phyloP scores from a whole-genome alignment of 2,797 vertebrate species.

The Lithobates pipiens region DNA sequence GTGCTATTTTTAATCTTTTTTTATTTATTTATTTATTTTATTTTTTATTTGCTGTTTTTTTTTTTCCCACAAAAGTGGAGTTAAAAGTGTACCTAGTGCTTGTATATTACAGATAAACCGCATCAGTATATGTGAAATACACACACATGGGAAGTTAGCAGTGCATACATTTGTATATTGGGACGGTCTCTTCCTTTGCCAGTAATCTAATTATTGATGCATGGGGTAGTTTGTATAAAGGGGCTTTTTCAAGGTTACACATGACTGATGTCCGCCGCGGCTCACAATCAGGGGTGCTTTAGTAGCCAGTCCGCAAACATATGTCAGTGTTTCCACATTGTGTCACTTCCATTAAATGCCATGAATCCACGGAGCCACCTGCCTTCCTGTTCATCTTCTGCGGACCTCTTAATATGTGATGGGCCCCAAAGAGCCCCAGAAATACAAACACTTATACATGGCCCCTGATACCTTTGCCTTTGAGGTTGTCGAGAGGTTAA shows the following conservation, averaged over 20 bases:
- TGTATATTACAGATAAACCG: too few species aligned
- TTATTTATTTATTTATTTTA: too few species aligned
- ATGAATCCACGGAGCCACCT: neutral
- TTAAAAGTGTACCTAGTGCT: too few species aligned
- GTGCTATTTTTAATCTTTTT: too few species aligned
- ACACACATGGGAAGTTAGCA: too few species aligned
- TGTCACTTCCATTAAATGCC: constrained; percentile 5
- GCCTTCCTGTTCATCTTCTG: neutral
- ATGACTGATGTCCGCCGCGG: neutral
- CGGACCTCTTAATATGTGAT: neutral
- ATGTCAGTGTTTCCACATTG: neutral
- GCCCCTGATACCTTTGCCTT: neutral
- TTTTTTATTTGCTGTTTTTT: too few species aligned
- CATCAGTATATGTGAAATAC: too few species aligned
- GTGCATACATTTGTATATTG: neutral
- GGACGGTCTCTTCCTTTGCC: neutral
- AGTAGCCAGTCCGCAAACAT: neutral
- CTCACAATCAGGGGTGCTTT: neutral
- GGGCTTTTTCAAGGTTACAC: constrained; percentile 17
- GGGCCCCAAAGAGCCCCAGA: neutral
- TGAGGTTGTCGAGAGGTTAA: neutral
- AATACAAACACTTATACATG: neutral
- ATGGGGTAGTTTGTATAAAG: constrained; percentile 4
- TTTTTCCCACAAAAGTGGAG: too few species aligned
- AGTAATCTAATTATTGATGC: constrained; percentile 23